Base-by-base conservation (phyloP, 2,888 invertebrate genomes). In the Atrina japonica region DNA sequence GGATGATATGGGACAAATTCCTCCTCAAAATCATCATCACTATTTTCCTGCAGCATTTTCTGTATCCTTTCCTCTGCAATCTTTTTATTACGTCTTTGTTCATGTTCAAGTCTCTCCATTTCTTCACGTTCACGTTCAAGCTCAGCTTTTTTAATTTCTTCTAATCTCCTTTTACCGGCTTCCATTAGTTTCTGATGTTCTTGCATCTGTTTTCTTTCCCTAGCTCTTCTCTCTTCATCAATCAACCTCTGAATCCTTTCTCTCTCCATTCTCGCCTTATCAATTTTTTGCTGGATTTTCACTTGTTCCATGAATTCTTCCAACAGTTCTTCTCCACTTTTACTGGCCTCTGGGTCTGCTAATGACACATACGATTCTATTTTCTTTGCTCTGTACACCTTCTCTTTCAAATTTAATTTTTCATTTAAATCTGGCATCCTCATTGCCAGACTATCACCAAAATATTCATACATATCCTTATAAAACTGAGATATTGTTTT, bases 381-480 rank as follows among this genome's bases (percentile, higher is more conserved):
- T 45, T 79, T 78, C 41, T 73, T 61, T 9, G 83, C 78, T 49
- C 74, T 75, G 63, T 86, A 86, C 30, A 85, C 82, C 35, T 70
- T 69, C 25, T 63, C 66, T 55, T 71, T 79, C 16, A 80, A 56
- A 70, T 78, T 43, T 29, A 66, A 55, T 55, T 49, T 64, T 18
- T 78, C 72, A 27, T 81, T 72, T 11, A 85, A 45, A 29, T 83
- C 67, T 0, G 89, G 89, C 30, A 90, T 75, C 18, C 82, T 76
- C 16, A 83, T 75, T 0, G 86, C 71, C 29, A 91, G 75, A 66
- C 85, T 80, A 70, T 90, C 90, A 23, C 90, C 91, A 81, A 90
- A 90, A 69, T 83, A 88, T 63, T 88, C 87, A 55, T 85, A 85
- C 77, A 90, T 76, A 60, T 87, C 82, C 58, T 64, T 74, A 66